Evolutionary conservation across 2,888 invertebrate species (phyloP).

Genomic region (Megaustenia siamemsis): DNA sequence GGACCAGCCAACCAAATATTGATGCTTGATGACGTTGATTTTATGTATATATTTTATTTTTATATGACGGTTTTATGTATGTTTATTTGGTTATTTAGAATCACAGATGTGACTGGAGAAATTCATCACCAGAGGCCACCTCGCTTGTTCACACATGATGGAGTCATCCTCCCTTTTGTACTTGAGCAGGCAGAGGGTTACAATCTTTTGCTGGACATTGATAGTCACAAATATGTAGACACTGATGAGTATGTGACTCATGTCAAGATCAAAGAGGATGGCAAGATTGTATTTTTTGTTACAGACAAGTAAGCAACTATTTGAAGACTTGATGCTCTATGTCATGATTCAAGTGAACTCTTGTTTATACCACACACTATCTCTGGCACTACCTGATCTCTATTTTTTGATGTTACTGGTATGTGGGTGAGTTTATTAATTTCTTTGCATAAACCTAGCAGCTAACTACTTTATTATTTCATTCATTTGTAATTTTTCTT

Average conservation of each 20-base stretch:
- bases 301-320: slow-evolving; percentile 89
- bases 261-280: slow-evolving; percentile 82
- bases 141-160: slow-evolving; percentile 90
- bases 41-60: neutral
- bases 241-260: slow-evolving; percentile 91
- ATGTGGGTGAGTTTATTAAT: neutral
- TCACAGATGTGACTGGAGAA: slow-evolving; percentile 77
- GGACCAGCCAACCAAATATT: too few relatives aligned
- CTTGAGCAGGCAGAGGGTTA: slow-evolving; percentile 91
- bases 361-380: too few relatives aligned
- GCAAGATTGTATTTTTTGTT: slow-evolving; percentile 88
- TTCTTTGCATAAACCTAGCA: neutral
- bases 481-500: too few relatives aligned
- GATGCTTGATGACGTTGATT: too few relatives aligned
- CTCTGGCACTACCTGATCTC: too few relatives aligned
- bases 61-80: neutral
- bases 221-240: slow-evolving; percentile 86
- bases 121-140: slow-evolving; percentile 87
- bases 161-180: slow-evolving; percentile 92
- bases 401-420: neutral
- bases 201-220: slow-evolving; percentile 83
- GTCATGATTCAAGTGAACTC: too few relatives aligned
- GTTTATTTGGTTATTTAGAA: slow-evolving; percentile 63
- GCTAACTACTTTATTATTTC: too few relatives aligned
- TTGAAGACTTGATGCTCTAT: neutral